phyloP scores from a whole-genome alignment of 2,888 invertebrate species.

The Drosophila mimica region DNA sequence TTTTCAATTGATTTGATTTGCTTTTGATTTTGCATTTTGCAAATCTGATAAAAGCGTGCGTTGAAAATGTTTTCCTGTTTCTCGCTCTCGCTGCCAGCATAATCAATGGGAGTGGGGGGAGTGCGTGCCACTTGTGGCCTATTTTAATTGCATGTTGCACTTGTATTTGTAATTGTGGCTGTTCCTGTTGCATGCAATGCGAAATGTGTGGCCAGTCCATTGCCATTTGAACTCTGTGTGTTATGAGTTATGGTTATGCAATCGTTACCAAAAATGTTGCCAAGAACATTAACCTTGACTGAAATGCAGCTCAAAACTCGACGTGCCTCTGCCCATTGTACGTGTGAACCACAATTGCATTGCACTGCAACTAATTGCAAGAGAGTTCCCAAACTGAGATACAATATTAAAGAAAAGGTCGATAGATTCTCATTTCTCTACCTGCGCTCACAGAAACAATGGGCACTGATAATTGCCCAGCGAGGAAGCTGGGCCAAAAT shows the following conservation, averaged over 20 bases:
- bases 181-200: conserved; percentile 35
- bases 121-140: conserved; percentile 66
- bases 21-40: conserved; percentile 65
- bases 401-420: conserved; percentile 17
- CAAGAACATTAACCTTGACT: conserved; percentile 68
- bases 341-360: conserved; percentile 77
- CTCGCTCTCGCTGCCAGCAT: conserved; percentile 42
- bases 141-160: conserved; percentile 62
- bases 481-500: conserved; percentile 58
- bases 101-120: conserved; percentile 37
- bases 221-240: conserved; percentile 57
- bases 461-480: conserved; percentile 65
- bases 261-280: conserved; percentile 21
- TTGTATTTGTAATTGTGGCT: conserved; percentile 35
- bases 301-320: conserved; percentile 5
- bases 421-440: conserved; percentile 27
- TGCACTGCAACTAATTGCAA: conserved; percentile 61
- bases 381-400: conserved; percentile 5
- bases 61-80: conserved; percentile 75
- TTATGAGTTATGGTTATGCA: conserved; percentile 28
- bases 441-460: conserved; percentile 40
- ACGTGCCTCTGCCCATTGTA: conserved; percentile 46
- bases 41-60: conserved; percentile 77
- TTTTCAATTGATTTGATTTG: conserved; percentile 67
- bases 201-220: conserved; percentile 41